Evolutionary conservation across 2,888 invertebrate genomes (phyloP), one percentile per base, ranked within the genome.

Genomic region (Macaria liturata): DNA sequence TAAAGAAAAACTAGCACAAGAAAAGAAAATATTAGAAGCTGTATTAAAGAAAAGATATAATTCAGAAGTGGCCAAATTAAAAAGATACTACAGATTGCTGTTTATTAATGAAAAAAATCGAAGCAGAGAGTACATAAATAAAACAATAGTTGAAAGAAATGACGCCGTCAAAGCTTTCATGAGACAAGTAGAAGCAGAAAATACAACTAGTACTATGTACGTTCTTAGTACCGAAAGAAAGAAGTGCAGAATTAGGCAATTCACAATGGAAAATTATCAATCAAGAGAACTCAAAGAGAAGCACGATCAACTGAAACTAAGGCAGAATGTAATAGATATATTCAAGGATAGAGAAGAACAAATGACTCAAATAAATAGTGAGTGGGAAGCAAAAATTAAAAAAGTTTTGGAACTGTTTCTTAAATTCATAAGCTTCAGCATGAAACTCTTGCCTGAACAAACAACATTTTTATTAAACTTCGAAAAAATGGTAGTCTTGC

Each of bases 381-480:
- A 81, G 50, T 91, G 90, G 89, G 81, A 86, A 74, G 80, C 80
- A 1, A 90, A 86, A 68, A 83, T 85, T 7, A 79, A 77, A 59
- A 90, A 89, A 72, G 71, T 91, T n/a, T 60, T 90, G 1, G 69
- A 82, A 53, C 60, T 91, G 31, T 91, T 91, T 71, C 63, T 89
- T 4, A 91, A 88, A 68, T 91, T 91, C 68, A 80, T 90, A 7
- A 85, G 86, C 67, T 91, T 84, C 61, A 81, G 84, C 59, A 67
- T 91, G 9, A 86, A 88, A 65, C 65, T 91, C 55, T 67, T 91
- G 52, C 91, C 91, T 32, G 90, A 91, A 69, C 91, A 91, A 73
- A 70, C 84, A 9, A 78, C 81, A 3, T 91, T 91, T 71, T 74
- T 91, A 51, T 70, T 91, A 43, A 83, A 91, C 65, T 78, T 91